Percentiles rank a stretch among this genome's conserved stretches.
Evolutionary conservation across 1,140 invertebrate genomes (phyloP).

Genomic region (Wiebesia pumilae): DNA sequence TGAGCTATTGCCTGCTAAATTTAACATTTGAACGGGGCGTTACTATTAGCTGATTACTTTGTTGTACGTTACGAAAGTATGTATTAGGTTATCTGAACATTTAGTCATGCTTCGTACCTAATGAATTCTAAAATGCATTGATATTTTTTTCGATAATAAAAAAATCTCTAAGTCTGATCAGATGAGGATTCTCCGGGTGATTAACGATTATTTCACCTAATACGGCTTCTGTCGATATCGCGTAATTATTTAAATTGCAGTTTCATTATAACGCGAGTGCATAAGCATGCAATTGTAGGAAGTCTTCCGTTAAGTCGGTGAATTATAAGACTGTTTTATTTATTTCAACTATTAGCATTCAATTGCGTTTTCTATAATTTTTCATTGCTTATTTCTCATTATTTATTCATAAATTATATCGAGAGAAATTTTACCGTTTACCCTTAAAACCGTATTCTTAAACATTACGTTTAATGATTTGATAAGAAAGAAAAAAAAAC

Average conservation of each 20-base stretch:
- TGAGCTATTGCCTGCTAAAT: conserved; percentile 10
- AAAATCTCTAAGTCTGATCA: not conserved
- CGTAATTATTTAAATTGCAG: not conserved
- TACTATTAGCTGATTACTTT: conserved; percentile 46
- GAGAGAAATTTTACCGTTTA: too few relatives aligned
- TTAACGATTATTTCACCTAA: not conserved
- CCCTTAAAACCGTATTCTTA: too few relatives aligned
- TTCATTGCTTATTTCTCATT: too few relatives aligned
- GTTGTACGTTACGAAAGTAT: too few relatives aligned
- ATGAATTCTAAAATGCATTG: too few relatives aligned
- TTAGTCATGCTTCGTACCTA: not conserved
- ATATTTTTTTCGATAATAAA: too few relatives aligned
- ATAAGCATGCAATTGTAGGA: conserved; percentile 25
- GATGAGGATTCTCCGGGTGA: not conserved
- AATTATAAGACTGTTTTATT: conserved; percentile 7
- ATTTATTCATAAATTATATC: too few relatives aligned
- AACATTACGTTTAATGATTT: too few relatives aligned
- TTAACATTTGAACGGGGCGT: conserved; percentile 9
- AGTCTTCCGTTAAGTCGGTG: not conserved
- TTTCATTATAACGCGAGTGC: not conserved
- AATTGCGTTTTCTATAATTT: too few relatives aligned
- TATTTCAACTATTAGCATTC: not conserved
- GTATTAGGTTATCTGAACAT: not conserved
- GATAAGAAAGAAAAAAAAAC: too few relatives aligned
- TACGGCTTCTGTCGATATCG: not conserved